Percentiles rank a stretch among this genome's conserved stretches.
phyloP scores from a whole-genome alignment of 2,888 invertebrate genomes.

The Thumatha senex region DNA sequence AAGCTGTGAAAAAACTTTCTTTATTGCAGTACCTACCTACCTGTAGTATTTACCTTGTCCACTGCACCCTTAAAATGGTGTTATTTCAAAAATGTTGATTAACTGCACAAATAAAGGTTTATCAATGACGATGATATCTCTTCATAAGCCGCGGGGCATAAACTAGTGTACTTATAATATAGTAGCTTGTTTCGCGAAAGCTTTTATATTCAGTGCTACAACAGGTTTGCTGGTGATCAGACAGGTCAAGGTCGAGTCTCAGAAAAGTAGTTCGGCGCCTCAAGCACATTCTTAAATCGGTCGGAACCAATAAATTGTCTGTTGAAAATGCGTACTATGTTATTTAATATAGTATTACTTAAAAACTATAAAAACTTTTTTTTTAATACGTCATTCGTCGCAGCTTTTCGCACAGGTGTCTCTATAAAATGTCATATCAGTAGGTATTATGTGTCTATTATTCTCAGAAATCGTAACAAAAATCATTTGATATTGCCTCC shows the following conservation, averaged over 20 bases:
- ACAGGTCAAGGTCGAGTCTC: slow-evolving; percentile 68
- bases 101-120: too few species aligned
- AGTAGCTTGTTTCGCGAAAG: slow-evolving; percentile 61
- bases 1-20: too few species aligned
- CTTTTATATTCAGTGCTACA: slow-evolving; percentile 71
- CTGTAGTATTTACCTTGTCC: too few species aligned
- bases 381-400: slow-evolving; percentile 10
- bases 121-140: too few species aligned
- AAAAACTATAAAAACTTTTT: slow-evolving; percentile 25
- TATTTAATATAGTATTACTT: not conserved
- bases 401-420: slow-evolving; percentile 50
- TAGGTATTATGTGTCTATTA: slow-evolving; percentile 28
- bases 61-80: too few species aligned
- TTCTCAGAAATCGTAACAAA: slow-evolving; percentile 38
- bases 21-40: too few species aligned
- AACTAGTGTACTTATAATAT: not conserved
- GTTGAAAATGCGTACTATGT: slow-evolving; percentile 30
- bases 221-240: slow-evolving; percentile 66
- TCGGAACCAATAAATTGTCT: slow-evolving; percentile 63
- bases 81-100: too few species aligned
- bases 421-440: slow-evolving; percentile 29
- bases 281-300: slow-evolving; percentile 56
- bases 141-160: too few species aligned
- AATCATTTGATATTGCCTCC: slow-evolving; percentile 35
- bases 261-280: slow-evolving; percentile 67